Evolutionary conservation across 2,113 vertebrate genomes (phyloP), one percentile per base, ranked within the genome.

Genomic region (Oncorhynchus masou): DNA sequence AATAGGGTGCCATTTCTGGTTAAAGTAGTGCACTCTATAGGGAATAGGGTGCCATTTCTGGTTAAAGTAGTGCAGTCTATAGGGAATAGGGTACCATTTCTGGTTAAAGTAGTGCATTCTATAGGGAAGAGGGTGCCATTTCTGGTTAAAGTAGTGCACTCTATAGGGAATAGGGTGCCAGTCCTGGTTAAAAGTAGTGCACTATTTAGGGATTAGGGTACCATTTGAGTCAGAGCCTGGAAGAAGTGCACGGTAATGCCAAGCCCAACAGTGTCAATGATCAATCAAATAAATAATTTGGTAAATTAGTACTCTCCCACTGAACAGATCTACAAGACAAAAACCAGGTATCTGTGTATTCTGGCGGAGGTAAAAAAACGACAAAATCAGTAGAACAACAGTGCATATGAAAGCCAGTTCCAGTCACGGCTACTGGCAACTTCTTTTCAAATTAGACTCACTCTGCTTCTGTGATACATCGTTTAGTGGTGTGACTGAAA

Each of bases 381-480:
- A 49, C 27, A 4, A 19, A 68, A 12, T 34, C 15, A 39, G 29
- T 68, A 4, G 19, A 31, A 27, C 64, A 27, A 16, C 25, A 31
- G 66, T 68, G 16, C 11, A 34, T 34, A 19, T 68, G 67, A 34
- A 29, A 68, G 29, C 29, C 3, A 20, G 4, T 34, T 34, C 31
- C 82, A 83, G 81, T 79, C 85, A 74, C 75, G 84, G 74, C 49
- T 54, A 79, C 75, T 70, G 79, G 85, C 76, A 73, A 81, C 76
- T 87, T 88, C 39, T 51, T 85, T 77, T 89, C 60, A 88, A 76
- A 87, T 87, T 83, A 83, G 84, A 87, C 76, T 82, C 68, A 79
- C 84, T 82, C 82, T 48, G 74, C 67, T 85, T 51, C 49, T 81
- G 68, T 78, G 79, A 90, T 93, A 74, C 87, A 93, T 93, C 91